Conservation (phyloP, 2,113 vertebrate species). For the Ochotona princeps region DNA sequence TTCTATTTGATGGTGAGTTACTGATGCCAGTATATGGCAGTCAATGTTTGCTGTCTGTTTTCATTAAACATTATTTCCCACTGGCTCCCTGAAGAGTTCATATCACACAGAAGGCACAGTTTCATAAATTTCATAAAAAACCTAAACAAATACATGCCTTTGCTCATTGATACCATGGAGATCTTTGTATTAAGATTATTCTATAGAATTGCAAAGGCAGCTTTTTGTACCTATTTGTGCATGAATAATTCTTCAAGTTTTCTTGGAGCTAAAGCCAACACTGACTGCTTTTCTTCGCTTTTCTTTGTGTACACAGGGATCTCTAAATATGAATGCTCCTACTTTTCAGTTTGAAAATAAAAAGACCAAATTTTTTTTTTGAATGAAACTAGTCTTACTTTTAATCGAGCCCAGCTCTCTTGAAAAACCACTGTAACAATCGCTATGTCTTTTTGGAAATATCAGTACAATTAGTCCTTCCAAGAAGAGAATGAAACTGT, state of each 20-base stretch:
- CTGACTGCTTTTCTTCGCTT: slow-evolving; percentile 49
- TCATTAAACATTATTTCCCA: slow-evolving; percentile 70
- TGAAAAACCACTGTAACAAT: slow-evolving; percentile 51
- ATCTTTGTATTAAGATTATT: slow-evolving; percentile 32
- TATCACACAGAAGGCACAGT: slow-evolving; percentile 16
- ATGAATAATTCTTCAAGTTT: slow-evolving; percentile 63
- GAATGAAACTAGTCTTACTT: slow-evolving; percentile 67
- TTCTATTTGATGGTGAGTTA: slow-evolving; percentile 52
- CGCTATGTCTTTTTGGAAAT: slow-evolving; percentile 27
- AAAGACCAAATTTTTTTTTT: slow-evolving; percentile 65
- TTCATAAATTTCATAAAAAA: slow-evolving; percentile 57
- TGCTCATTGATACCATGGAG: slow-evolving; percentile 18
- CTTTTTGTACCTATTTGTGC: slow-evolving; percentile 62
- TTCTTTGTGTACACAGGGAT: slow-evolving; percentile 61
- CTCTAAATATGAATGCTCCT: slow-evolving; percentile 73
- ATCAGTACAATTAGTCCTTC: slow-evolving; percentile 67
- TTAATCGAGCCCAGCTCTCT: slow-evolving; percentile 59
- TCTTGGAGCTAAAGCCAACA: slow-evolving; percentile 68
- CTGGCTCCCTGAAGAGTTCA: slow-evolving; percentile 53
- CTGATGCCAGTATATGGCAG: slow-evolving; percentile 51
- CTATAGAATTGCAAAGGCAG: slow-evolving; percentile 22
- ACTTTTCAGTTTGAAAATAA: slow-evolving; percentile 74
- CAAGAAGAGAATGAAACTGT: slow-evolving; percentile 61
- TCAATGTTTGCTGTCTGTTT: slow-evolving; percentile 59
- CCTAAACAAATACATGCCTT: slow-evolving; percentile 37